Evolutionary conservation across 2,113 vertebrate species (phyloP), one percentile per base, ranked within the genome.

Genomic region (Petromus typicus): DNA sequence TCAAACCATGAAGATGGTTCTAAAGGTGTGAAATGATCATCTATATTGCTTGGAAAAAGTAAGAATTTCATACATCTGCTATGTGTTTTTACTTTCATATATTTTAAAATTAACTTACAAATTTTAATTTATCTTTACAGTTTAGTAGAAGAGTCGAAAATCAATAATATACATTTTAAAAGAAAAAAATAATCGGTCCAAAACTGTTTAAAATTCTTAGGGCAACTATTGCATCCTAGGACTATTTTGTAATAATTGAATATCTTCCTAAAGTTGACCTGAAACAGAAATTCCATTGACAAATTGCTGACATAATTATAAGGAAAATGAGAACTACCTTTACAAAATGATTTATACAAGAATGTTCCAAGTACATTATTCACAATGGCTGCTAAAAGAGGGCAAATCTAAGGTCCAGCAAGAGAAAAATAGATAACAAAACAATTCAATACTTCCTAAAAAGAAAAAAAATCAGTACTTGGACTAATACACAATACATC

Each of bases 111-210:
- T 79, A 23, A n/a, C n/a, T 67, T 51, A 67, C 9, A 80, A 61
- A 40, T 13, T 69, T 89, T 56, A n/a, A 51, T n/a, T 90, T 79
- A 94, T 87, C n/a, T 81, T 78, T 88, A 87, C 12, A 79, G 30
- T 64, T 75, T 59, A 20, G 40, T 7, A 64, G 18, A 27, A 85
- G 23, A 93, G 83, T n/a, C 23, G 34, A 96, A 75, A 45, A 71
- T 20, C 18, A 1, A 45, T 16, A 61, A 48, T 63, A 73, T 16
- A 40, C 63, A 3, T 23, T 84, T 80, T 81, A 88, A 32, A 84
- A 34, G 95, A 84, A 5, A 18, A 81, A 18, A 95, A 66, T 7
- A 80, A 82, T 40, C 23, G 89, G 79, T 84, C 17, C 79, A 92
- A 87, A 56, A 54, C n/a, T 67, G 61, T 79, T 63, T 82, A n/a